These are phyloP conservation scores for Steromphala cineraria DNA, from an alignment of 2,888 invertebrate species.

Conservation along the genomic window DNA sequence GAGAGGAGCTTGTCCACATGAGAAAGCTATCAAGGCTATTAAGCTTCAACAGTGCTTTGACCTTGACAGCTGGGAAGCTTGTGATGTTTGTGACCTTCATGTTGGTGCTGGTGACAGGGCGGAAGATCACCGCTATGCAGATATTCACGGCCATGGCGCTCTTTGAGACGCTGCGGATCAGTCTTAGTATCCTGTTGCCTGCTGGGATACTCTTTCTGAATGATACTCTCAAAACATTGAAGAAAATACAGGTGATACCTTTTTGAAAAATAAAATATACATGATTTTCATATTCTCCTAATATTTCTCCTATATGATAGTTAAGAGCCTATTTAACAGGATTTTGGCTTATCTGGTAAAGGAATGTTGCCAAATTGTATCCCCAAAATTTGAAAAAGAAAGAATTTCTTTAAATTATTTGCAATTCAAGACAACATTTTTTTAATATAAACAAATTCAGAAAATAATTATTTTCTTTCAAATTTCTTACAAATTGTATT, in stretches of 20 bases:
- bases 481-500: too few relatives aligned
- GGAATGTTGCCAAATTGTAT: too few relatives aligned
- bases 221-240: constrained; percentile 47
- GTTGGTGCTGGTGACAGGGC: constrained; percentile 41
- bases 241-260: constrained; percentile 48
- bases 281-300: neutral
- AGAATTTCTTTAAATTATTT: too few relatives aligned
- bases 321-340: neutral
- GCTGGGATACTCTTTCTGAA: constrained; percentile 51
- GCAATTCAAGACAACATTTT: too few relatives aligned
- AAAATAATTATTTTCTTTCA: too few relatives aligned
- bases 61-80: constrained; percentile 54
- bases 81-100: constrained; percentile 54
- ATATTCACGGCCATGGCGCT: constrained; percentile 56
- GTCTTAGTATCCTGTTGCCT: constrained; percentile 54
- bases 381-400: too few relatives aligned
- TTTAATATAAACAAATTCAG: too few relatives aligned
- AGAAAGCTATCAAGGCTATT: constrained; percentile 42
- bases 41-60: constrained; percentile 52
- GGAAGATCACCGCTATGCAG: constrained; percentile 34
- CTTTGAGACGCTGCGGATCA: constrained; percentile 53
- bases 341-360: too few relatives aligned
- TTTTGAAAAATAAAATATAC: neutral
- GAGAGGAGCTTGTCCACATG: constrained; percentile 38
- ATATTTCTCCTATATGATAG: neutral